These are phyloP conservation scores for Leptogaster cylindrica DNA, from an alignment of 2,888 invertebrate species.

Conservation along the genomic window DNA sequence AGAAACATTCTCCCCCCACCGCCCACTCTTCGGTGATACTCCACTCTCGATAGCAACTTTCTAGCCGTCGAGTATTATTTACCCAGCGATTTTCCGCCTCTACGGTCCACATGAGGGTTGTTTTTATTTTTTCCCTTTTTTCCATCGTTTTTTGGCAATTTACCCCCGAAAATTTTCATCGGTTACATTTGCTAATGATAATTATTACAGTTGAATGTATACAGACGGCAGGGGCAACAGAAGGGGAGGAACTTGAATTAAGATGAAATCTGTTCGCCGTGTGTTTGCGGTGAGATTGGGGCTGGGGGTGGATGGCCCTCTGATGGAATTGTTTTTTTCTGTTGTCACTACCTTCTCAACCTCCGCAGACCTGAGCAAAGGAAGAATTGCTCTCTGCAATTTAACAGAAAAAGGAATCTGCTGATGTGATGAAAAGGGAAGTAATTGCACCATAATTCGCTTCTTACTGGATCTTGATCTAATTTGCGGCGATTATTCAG, in stretches of 20 bases:
- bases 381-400: slow-evolving; percentile 31
- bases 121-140: background rate
- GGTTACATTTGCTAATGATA: slow-evolving; percentile 30
- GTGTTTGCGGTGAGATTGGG: background rate
- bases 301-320: background rate
- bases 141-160: slow-evolving; percentile 11
- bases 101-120: background rate
- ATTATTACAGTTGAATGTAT: slow-evolving; percentile 22
- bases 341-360: background rate
- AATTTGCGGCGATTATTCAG: slow-evolving; percentile 15
- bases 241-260: slow-evolving; percentile 17
- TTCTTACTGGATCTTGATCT: slow-evolving; percentile 5
- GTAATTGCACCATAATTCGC: slow-evolving; percentile 2
- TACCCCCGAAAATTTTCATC: slow-evolving; percentile 25
- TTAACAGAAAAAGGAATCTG: slow-evolving; percentile 24
- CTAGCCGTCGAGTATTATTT: slow-evolving; percentile 29
- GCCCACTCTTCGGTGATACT: background rate
- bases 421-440: slow-evolving; percentile 31
- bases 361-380: background rate
- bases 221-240: slow-evolving; percentile 12
- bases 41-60: slow-evolving; percentile 15
- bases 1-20: slow-evolving; percentile 32
- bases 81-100: slow-evolving; percentile 18
- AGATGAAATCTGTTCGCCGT: slow-evolving; percentile 26
- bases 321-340: no score